phyloP scores from a whole-genome alignment of 2,113 vertebrate genomes.

The Lutjanus erythropterus region DNA sequence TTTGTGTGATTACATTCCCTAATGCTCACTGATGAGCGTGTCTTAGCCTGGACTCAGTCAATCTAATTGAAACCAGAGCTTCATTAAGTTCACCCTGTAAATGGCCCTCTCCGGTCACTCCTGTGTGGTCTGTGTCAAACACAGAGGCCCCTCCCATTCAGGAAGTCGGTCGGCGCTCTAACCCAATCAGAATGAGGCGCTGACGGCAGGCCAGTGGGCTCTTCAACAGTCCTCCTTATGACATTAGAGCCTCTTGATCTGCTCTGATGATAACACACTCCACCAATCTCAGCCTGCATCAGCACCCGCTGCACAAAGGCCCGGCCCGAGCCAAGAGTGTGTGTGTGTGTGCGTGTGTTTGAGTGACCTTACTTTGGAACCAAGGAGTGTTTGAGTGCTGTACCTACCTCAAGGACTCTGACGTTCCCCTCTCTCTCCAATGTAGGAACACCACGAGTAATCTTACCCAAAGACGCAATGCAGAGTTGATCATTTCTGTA shows the following conservation, averaged over 20 bases:
- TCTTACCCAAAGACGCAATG: constrained; percentile 44
- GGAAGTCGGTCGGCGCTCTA: constrained; percentile 56
- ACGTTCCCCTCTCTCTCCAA: constrained; percentile 21
- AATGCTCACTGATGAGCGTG: constrained; percentile 33
- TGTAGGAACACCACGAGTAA: constrained; percentile 7
- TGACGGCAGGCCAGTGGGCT: constrained; percentile 59
- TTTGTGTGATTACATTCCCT: constrained; percentile 32
- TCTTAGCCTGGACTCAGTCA: constrained; percentile 32
- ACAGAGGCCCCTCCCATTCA: constrained; percentile 37
- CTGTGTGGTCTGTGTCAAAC: constrained; percentile 7
- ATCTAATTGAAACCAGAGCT: constrained; percentile 65
- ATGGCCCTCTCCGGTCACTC: constrained; percentile 25
- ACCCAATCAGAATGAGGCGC: constrained; percentile 69
- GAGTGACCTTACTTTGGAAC: constrained; percentile 63
- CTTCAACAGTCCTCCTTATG: constrained; percentile 73
- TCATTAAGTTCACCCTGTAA: constrained; percentile 65
- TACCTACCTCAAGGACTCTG: constrained; percentile 42
- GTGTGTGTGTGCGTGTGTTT: constrained; percentile 26
- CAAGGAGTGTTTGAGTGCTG: constrained; percentile 59
- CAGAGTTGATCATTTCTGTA: constrained; percentile 38
- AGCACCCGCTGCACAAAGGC: constrained; percentile 49
- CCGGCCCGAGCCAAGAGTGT: constrained; percentile 38
- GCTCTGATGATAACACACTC: constrained; percentile 65
- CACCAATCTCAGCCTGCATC: constrained; percentile 63
- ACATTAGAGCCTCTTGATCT: constrained; percentile 76